phyloP scores from a whole-genome alignment of 1,140 invertebrate species.

The Agrypnia vestita region DNA sequence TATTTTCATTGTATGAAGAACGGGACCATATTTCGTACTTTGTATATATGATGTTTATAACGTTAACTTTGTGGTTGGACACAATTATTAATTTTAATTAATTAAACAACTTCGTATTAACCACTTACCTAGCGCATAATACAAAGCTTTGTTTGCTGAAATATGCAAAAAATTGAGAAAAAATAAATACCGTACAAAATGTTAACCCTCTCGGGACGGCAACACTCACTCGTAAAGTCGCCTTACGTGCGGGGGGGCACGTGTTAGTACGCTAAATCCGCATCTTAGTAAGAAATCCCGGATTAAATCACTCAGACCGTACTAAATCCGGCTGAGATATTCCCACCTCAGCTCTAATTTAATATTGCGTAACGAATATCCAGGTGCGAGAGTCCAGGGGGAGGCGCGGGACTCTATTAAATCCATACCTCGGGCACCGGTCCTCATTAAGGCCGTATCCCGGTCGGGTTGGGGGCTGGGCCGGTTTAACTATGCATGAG shows the following conservation, averaged over 20 bases:
- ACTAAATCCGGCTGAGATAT: constrained; percentile 16
- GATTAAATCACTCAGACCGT: background rate
- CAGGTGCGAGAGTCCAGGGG: background rate
- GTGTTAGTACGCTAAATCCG: constrained; percentile 9
- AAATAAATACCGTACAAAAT: too few relatives aligned
- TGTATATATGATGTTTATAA: too few relatives aligned
- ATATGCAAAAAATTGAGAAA: too few relatives aligned
- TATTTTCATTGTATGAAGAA: too few relatives aligned
- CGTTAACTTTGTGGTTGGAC: too few relatives aligned
- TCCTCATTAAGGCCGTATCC: constrained; percentile 16
- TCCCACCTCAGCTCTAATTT: background rate
- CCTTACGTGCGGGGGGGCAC: background rate
- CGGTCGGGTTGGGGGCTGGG: background rate
- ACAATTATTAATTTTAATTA: too few relatives aligned
- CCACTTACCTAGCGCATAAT: too few relatives aligned
- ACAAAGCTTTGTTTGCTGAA: too few relatives aligned
- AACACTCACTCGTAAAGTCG: too few relatives aligned
- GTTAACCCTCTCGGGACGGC: too few relatives aligned
- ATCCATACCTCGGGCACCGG: constrained; percentile 7
- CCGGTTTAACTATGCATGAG: constrained; percentile 7
- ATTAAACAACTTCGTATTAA: too few relatives aligned
- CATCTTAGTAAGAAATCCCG: constrained; percentile 8
- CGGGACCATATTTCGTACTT: too few relatives aligned
- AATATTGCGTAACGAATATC: constrained; percentile 18
- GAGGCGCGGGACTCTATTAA: constrained; percentile 16